Percentiles rank a stretch among this genome's conserved stretches.
Evolutionary conservation across 2,888 invertebrate genomes (phyloP).

Genomic region (Erebia aethiops): DNA sequence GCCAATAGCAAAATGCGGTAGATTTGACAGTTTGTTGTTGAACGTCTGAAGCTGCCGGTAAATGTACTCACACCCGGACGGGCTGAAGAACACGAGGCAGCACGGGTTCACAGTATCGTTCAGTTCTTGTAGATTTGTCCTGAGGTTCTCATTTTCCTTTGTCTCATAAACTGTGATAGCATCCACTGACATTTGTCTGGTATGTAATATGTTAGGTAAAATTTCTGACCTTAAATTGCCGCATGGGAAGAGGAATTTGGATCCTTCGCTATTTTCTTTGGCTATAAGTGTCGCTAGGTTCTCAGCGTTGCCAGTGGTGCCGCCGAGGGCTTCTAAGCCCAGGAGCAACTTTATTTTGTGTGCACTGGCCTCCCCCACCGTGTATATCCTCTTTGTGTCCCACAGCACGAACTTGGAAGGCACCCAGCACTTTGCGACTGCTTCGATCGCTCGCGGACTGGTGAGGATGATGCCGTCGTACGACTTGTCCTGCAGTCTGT

Average conservation of each 20-base stretch:
- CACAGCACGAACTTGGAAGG: slow-evolving; percentile 64
- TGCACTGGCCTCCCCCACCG: slow-evolving; percentile 64
- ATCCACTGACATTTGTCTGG: slow-evolving; percentile 56
- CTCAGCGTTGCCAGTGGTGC: slow-evolving; percentile 63
- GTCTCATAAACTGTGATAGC: slow-evolving; percentile 72
- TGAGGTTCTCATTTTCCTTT: slow-evolving; percentile 66
- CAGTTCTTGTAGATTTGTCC: slow-evolving; percentile 57
- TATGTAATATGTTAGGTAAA: slow-evolving; percentile 55
- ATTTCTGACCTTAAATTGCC: slow-evolving; percentile 68
- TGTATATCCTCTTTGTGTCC: slow-evolving; percentile 63
- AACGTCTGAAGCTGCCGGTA: slow-evolving; percentile 72
- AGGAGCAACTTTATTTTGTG: slow-evolving; percentile 59
- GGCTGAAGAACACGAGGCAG: slow-evolving; percentile 75
- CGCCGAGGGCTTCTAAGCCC: slow-evolving; percentile 65
- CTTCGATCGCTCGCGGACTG: slow-evolving; percentile 69
- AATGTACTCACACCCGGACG: slow-evolving; percentile 73
- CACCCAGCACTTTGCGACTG: slow-evolving; percentile 67
- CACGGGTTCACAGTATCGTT: slow-evolving; percentile 52
- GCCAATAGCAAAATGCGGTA: slow-evolving; percentile 77
- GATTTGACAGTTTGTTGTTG: slow-evolving; percentile 57
- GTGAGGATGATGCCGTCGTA: slow-evolving; percentile 68
- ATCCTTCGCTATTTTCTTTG: slow-evolving; percentile 53
- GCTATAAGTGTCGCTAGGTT: slow-evolving; percentile 62
- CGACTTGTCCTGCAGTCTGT: slow-evolving; percentile 50
- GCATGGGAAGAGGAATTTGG: slow-evolving; percentile 71